Evolutionary conservation across 2,113 vertebrate species (phyloP), one percentile per base, ranked within the genome.

Genomic region (Lycaon pictus): DNA sequence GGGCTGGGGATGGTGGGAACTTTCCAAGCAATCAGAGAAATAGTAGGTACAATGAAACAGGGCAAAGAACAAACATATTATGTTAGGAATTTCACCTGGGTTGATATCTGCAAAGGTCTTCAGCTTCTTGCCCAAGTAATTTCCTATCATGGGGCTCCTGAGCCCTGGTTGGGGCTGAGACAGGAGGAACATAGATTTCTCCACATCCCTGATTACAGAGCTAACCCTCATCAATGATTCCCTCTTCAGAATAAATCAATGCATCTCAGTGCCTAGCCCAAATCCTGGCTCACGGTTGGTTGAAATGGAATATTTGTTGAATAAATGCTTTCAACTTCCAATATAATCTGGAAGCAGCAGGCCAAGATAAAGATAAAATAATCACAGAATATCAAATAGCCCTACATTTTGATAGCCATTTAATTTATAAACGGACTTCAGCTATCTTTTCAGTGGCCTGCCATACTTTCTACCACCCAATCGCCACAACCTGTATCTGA

Each of bases 381-480:
- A 72, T 22, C 4, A 56, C 2, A 74, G 10, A 22, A 7, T 53
- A 58, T 62, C 37, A 71, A 77, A 76, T 7, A 85, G 43, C 37
- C 22, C 11, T 48, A 29, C 7, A 62, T 58, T 74, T 76, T 89
- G 15, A 63, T 13, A 87, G 27, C 35, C 55, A 53, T 88, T 76
- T 94, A 63, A 65, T 53, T 92, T 83, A 83, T 55, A 93, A 60
- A 69, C 74, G 76, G 67, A 93, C 29, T 86, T 82, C 48, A 82
- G 77, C 25, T 32, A 11, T 83, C 58, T 88, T 69, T 81, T 67
- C 25, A 48, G 35, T 17, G 13, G 86, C 58, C 53, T 65, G 37
- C 3, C 56, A 12, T 85, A 25, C 43, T 69, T 92, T 90, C 51
- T 84, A 37, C 29, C 35, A 76, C 23, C 22, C n/a, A 32, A 15